Conservation (phyloP, 1,140 invertebrate genomes). For the Nebria ingens region DNA sequence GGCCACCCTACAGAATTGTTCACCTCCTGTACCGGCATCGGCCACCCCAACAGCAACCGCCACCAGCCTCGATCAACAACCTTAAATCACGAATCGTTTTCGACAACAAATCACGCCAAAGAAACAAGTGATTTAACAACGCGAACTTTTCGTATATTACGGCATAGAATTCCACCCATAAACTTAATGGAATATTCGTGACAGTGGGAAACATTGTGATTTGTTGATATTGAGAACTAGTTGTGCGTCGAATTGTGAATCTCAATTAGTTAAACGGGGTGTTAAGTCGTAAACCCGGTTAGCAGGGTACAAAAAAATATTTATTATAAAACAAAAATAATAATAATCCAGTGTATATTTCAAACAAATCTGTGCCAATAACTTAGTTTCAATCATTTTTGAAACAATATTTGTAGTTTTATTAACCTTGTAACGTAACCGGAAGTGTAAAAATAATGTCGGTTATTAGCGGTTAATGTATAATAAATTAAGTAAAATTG, state of each 20-base stretch:
- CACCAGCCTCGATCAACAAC: conserved; percentile 28
- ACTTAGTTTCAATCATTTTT: neutral
- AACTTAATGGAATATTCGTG: too few species aligned
- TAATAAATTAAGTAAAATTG: neutral
- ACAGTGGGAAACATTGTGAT: too few species aligned
- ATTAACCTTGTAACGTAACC: too few species aligned
- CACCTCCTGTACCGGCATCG: conserved; percentile 24
- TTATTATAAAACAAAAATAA: too few species aligned
- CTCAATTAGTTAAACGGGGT: neutral
- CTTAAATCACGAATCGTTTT: conserved; percentile 15
- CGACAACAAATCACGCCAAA: too few species aligned
- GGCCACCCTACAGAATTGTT: conserved; percentile 30
- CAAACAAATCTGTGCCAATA: conserved; percentile 1
- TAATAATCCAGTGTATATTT: conserved; percentile 8
- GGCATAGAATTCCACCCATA: too few species aligned
- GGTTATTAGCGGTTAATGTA: neutral
- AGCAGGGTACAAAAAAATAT: conserved; percentile 9
- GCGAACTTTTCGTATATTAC: too few species aligned
- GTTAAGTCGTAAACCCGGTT: conserved; percentile 2
- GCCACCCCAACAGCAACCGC: conserved; percentile 33
- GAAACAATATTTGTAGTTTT: neutral
- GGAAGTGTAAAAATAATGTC: too few species aligned
- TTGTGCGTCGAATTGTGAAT: neutral
- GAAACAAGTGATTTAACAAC: too few species aligned
- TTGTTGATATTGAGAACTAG: too few species aligned